Base-by-base conservation (phyloP, 1,140 invertebrate genomes). In the Schlechtendalia chinensis region DNA sequence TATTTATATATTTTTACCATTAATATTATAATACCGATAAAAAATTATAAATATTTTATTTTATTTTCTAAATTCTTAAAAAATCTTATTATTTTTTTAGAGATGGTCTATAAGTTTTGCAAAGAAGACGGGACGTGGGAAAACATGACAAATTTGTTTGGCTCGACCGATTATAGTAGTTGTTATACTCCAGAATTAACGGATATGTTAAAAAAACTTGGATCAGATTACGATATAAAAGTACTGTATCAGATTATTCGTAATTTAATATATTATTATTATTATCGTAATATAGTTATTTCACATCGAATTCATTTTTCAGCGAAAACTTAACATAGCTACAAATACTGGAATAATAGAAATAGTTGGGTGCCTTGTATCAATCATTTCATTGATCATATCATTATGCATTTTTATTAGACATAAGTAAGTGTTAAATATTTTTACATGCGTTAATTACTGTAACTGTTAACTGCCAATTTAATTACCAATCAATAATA, bases 381-480 rank as follows among this genome's bases (percentile, higher is more conserved):
- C 95, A 1, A 86, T 96, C 4, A 84, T 93, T 53, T 90, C 92
- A 1, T 85, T 96, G 29, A 85, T 93, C 8, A 85, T 93, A 45
- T 94, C 93, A 0, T 86, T 96, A 50, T 87, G 90, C 50, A 94
- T 96, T 80, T 96, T 96, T 85, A 91, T 89, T 83, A 89, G 89
- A 82, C 96, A 94, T 86, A 91, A 92, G 93, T 94, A 86, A 89
- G 85, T 79, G 53, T 22, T 50, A 71, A 71, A 3, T 65, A 39
- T 24, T 10, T 58, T 45, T 45, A 45, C n/a, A 45, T 10, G 39
- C 10, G 39, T 45, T 45, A 45, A 45, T 45, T 4, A 39, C 32
- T 8, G 32, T 39, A 4, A 39, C 8, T 39, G 32, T 39, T 39
- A 39, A 39, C 32, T 39, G 3, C 3, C 8, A 39, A 39, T 39